Evolutionary conservation across 2,113 vertebrate species (phyloP), one percentile per base, ranked within the genome.

Genomic region (Salvelinus fontinalis): DNA sequence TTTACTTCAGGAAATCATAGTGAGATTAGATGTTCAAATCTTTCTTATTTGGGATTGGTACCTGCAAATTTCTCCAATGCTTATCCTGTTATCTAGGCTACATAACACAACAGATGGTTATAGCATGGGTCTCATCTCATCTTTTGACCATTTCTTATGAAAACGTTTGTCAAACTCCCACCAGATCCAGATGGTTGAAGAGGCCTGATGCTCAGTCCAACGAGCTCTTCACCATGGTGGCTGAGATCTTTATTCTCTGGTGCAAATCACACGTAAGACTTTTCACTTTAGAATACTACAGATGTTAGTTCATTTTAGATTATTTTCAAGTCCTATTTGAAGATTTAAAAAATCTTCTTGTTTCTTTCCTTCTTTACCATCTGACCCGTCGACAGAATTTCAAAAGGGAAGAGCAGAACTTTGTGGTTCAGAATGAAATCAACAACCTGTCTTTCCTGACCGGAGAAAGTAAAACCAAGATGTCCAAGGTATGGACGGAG

Each of bases 371-470:
- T 81, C 29, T 79, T 77, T 67, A n/a, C 18, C 18, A 24, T 67
- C 70, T 49, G 59, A n/a, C 7, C 49, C 49, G 4, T 1, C 14
- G 4, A 49, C 84, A 99, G 97, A 99, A 99, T 90, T 99, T 99
- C 88, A 99, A 98, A 91, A 95, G 97, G 85, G 97, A 99, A 91
- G 97, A 99, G 91, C 97, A 99, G 89, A 99, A 99, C 92, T 99
- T 99, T 95, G 97, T 99, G 83, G 96, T 99, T 92, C 97, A 99
- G 86, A 98, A 99, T 90, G 97, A 99, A 93, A 99, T 99, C 91
- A 99, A 99, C 91, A 99, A 99, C 87, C 91, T 99, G 91, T 95
- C 96, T 68, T 99, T 99, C 93, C 93, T 99, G 83, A 99, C 95
- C 54, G 96, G 94, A 88, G 96, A 97, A 86, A 95, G 92, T 89